Percentiles rank a stretch among this genome's conserved stretches.
Evolutionary conservation across 2,113 vertebrate genomes (phyloP).

Genomic region (Lepisosteus osseus): DNA sequence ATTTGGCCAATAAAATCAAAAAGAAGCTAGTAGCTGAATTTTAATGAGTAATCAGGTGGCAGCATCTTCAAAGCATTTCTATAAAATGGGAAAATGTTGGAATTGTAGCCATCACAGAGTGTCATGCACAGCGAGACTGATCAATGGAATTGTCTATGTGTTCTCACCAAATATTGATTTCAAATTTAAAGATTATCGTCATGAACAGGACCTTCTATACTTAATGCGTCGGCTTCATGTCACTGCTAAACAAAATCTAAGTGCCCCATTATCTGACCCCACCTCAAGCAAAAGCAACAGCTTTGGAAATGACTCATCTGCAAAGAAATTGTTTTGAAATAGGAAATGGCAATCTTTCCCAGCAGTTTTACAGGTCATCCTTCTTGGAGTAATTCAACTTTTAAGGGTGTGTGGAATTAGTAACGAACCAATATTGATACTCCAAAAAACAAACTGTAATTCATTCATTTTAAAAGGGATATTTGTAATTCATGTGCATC

Average conservation of each 20-base stretch:
- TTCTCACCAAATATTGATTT: conserved; percentile 45
- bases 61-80: conserved; percentile 14
- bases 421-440: too few relatives aligned
- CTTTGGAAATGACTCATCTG: too few relatives aligned
- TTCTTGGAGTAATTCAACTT: too few relatives aligned
- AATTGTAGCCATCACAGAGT: conserved; percentile 41
- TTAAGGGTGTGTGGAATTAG: too few relatives aligned
- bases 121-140: conserved; percentile 51
- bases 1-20: neutral
- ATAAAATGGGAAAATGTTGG: conserved; percentile 27
- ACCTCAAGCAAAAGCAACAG: neutral
- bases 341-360: too few relatives aligned
- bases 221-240: conserved; percentile 31
- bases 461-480: too few relatives aligned
- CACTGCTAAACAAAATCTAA: conserved; percentile 35
- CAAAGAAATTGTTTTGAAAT: too few relatives aligned
- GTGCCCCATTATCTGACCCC: conserved; percentile 26
- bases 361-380: too few relatives aligned
- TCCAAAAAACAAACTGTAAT: too few relatives aligned
- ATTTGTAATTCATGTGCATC: too few relatives aligned
- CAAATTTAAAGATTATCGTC: conserved; percentile 35
- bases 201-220: conserved; percentile 38
- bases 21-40: conserved; percentile 29
- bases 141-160: conserved; percentile 36
- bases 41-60: conserved; percentile 28